Evolutionary conservation across 2,888 invertebrate genomes (phyloP).

Genomic region (Herminia tarsipennalis): DNA sequence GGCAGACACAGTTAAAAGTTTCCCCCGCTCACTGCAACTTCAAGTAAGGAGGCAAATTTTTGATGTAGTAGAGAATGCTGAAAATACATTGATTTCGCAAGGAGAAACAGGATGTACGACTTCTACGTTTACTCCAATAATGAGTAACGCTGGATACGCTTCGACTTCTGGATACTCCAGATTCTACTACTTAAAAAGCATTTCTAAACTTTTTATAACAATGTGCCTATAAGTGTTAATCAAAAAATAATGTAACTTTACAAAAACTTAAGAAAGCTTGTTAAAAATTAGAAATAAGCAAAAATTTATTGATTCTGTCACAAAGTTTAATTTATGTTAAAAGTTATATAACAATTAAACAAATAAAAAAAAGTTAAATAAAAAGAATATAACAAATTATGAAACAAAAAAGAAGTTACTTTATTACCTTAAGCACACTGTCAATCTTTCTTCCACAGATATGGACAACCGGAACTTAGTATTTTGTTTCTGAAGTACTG

Average conservation of each 20-base stretch:
- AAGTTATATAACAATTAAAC: not conserved
- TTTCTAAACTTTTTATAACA: not conserved
- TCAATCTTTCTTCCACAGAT: not conserved
- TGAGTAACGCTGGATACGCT: not conserved
- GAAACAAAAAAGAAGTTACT: not conserved
- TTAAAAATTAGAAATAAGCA: not conserved
- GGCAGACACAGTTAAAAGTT: not conserved
- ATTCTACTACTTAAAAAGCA: not conserved
- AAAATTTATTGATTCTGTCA: not conserved
- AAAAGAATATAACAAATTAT: not conserved
- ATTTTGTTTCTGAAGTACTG: not conserved
- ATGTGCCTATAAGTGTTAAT: not conserved
- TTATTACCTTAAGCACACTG: not conserved
- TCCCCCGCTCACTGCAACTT: conserved; percentile 1
- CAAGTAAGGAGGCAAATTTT: not conserved
- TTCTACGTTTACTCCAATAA: not conserved
- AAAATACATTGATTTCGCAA: not conserved
- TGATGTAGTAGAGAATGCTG: not conserved
- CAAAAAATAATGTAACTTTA: not conserved
- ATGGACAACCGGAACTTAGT: not conserved
- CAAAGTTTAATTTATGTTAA: not conserved
- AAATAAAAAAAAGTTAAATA: not conserved
- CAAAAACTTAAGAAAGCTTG: not conserved
- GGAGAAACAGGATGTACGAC: not conserved
- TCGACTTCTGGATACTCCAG: not conserved